Conservation (phyloP, 2,888 invertebrate genomes). For the Chrysomela aeneicollis region DNA sequence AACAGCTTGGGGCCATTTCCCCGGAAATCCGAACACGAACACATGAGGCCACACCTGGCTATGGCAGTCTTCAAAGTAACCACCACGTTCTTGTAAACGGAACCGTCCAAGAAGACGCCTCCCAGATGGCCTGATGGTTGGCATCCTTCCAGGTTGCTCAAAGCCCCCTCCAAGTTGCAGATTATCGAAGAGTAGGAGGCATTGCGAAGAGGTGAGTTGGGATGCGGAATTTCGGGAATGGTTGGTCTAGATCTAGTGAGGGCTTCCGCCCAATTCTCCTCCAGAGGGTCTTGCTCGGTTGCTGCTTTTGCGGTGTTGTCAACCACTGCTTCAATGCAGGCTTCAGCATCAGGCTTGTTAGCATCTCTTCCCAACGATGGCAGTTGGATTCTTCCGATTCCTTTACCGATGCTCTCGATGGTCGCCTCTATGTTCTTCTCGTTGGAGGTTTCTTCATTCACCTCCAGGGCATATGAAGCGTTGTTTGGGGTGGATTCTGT, state of each 20-base stretch:
- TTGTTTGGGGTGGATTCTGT: conserved; percentile 5
- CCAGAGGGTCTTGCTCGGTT: background rate
- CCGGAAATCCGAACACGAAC: background rate
- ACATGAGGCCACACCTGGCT: background rate
- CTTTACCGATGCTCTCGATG: conserved; percentile 3
- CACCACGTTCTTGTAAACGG: conserved; percentile 16
- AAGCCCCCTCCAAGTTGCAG: conserved; percentile 16
- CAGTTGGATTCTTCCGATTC: background rate
- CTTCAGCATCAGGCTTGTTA: too few relatives aligned
- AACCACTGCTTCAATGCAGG: background rate
- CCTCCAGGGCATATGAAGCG: background rate
- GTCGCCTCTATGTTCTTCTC: background rate
- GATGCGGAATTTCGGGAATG: background rate
- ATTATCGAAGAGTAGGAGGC: background rate
- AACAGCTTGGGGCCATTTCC: background rate
- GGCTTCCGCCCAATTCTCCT: background rate
- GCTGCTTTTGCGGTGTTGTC: background rate
- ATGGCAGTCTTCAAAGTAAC: conserved; percentile 17
- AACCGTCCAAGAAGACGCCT: conserved; percentile 16
- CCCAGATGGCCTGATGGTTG: too few relatives aligned
- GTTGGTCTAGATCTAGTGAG: background rate
- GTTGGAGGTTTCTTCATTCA: too few relatives aligned
- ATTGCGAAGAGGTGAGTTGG: conserved; percentile 15
- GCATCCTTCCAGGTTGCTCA: conserved; percentile 20
- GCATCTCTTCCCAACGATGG: too few relatives aligned